Evolutionary conservation across 2,888 invertebrate genomes (phyloP).

Genomic region (Anthrax anthrax): DNA sequence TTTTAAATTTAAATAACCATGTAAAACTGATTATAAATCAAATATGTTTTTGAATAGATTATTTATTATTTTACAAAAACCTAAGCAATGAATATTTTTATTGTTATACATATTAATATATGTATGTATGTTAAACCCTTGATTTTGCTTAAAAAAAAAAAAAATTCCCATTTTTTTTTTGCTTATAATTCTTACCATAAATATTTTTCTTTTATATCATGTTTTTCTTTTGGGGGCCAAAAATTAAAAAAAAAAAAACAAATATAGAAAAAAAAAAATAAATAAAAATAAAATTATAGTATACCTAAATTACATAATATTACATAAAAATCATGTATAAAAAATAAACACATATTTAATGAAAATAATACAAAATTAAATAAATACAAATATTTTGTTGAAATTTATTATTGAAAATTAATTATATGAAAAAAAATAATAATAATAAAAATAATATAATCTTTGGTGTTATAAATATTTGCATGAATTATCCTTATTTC

Average conservation of each 20-base stretch:
- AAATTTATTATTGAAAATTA: slow-evolving; percentile 15
- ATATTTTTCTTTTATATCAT: slow-evolving; percentile 1
- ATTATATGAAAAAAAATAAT: slow-evolving; percentile 13
- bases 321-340: slow-evolving; percentile 10
- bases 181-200: no score
- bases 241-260: slow-evolving; percentile 10
- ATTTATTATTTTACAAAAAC: no score
- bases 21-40: no score
- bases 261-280: slow-evolving; percentile 12
- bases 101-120: no score
- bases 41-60: no score
- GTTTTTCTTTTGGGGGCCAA: slow-evolving; percentile 34
- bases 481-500: slow-evolving; percentile 2
- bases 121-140: no score
- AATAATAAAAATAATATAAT: slow-evolving; percentile 9
- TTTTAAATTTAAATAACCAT: no score
- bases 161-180: not conserved
- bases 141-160: no score
- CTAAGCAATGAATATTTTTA: no score
- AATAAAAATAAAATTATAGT: slow-evolving; percentile 4
- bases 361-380: slow-evolving; percentile 6
- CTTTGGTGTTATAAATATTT: slow-evolving; percentile 5
- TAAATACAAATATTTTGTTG: slow-evolving; percentile 9
- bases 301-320: no score
- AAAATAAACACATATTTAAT: slow-evolving; percentile 13